Percentiles rank a stretch among this genome's conserved stretches.
These are phyloP conservation scores for Yponomeuta malinellus DNA, from an alignment of 2,888 invertebrate species.

Conservation along the genomic window DNA sequence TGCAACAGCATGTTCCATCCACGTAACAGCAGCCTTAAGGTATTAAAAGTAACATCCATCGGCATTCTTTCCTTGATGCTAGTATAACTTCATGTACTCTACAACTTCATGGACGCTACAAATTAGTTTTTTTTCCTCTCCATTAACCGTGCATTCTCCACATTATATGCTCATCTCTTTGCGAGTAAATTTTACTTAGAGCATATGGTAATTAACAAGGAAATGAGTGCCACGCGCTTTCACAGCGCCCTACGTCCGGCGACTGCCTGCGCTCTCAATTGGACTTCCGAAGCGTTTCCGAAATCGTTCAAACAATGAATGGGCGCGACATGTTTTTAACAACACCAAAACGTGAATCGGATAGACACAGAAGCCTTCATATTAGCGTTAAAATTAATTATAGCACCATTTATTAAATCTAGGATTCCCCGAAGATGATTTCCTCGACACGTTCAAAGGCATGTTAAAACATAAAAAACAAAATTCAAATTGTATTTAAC, in stretches of 20 bases:
- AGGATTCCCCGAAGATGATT: too few species aligned
- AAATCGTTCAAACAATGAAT: conserved; percentile 54
- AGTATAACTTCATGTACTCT: too few species aligned
- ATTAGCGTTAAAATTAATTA: not conserved
- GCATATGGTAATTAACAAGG: conserved; percentile 44
- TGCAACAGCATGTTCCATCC: too few species aligned
- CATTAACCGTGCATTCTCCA: not conserved
- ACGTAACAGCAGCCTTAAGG: too few species aligned
- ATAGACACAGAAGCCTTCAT: not conserved
- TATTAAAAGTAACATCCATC: too few species aligned
- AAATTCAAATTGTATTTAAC: too few species aligned
- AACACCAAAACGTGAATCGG: conserved; percentile 4
- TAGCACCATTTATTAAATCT: too few species aligned
- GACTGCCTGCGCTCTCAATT: conserved; percentile 63
- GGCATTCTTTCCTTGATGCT: too few species aligned
- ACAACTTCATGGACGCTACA: not conserved
- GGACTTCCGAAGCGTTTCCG: conserved; percentile 73
- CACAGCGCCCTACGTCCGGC: conserved; percentile 66
- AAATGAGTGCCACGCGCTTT: conserved; percentile 58
- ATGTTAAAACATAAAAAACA: too few species aligned
- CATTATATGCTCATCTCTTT: not conserved
- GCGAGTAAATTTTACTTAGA: not conserved
- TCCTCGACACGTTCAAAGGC: too few species aligned
- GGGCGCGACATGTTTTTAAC: conserved; percentile 52
- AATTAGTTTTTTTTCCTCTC: not conserved